A percentile compares a stretch with the other conserved stretches of the same genome.
These are phyloP conservation scores for Leptinotarsa lineolata DNA, from an alignment of 1,140 invertebrate genomes.

Conservation along the genomic window DNA sequence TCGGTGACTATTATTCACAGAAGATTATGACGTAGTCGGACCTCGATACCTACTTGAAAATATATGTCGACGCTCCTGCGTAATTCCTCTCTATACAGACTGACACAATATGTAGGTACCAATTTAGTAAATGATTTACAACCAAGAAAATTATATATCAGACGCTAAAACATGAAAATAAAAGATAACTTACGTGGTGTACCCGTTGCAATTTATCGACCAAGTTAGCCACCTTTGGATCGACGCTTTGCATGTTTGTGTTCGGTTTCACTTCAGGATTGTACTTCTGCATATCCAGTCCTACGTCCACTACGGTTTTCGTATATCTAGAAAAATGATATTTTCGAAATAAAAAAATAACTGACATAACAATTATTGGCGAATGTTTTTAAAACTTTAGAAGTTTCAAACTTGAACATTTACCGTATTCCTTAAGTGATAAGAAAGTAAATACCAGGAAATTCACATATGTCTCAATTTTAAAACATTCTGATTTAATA, in stretches of 20 bases:
- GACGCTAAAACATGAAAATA: constrained; percentile 10
- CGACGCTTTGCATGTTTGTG: constrained; percentile 56
- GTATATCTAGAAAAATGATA: constrained; percentile 60
- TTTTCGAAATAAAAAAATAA: background rate
- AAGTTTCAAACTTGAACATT: background rate
- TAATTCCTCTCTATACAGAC: background rate
- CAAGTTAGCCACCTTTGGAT: constrained; percentile 63
- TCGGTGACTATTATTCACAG: too few species aligned
- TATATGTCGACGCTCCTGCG: background rate
- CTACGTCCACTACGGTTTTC: constrained; percentile 66
- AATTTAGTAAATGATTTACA: background rate
- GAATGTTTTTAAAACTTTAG: too few species aligned
- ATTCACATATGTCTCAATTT: too few species aligned
- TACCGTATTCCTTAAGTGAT: background rate
- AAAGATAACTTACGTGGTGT: constrained; percentile 61
- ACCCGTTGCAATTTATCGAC: constrained; percentile 69
- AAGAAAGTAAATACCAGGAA: too few species aligned
- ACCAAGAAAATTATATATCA: background rate
- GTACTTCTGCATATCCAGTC: constrained; percentile 66
- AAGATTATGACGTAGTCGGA: too few species aligned
- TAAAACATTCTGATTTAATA: too few species aligned
- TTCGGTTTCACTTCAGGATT: constrained; percentile 68
- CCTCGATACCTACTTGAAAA: background rate
- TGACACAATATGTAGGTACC: background rate
- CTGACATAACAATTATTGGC: too few species aligned